Evolutionary conservation across 2,113 vertebrate species (phyloP).

Genomic region (Cheilinus undulatus): DNA sequence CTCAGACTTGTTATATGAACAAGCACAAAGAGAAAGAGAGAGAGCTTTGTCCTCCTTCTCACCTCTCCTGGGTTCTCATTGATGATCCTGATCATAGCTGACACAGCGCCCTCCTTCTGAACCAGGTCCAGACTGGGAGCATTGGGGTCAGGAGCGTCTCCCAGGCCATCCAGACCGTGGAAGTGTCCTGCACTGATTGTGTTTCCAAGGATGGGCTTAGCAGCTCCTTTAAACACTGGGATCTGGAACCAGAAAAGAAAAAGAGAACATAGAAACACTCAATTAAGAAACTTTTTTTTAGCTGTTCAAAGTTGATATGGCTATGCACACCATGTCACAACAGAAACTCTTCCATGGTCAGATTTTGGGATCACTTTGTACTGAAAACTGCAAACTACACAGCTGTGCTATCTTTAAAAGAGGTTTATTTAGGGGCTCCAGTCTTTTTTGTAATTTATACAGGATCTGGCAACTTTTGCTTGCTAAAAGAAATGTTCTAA

Average conservation of each 20-base stretch:
- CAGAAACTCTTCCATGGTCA: too few relatives aligned
- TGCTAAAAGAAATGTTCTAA: too few relatives aligned
- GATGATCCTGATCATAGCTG: slow-evolving; percentile 81
- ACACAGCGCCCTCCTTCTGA: slow-evolving; percentile 79
- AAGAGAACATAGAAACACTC: too few relatives aligned
- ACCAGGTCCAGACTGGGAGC: slow-evolving; percentile 77
- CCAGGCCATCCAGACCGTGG: slow-evolving; percentile 83
- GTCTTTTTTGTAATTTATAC: too few relatives aligned
- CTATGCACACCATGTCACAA: too few relatives aligned
- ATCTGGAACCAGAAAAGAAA: slow-evolving; percentile 66
- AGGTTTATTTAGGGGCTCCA: too few relatives aligned
- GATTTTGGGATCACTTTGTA: too few relatives aligned
- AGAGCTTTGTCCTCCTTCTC: background rate
- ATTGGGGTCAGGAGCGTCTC: slow-evolving; percentile 79
- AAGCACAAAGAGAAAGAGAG: background rate
- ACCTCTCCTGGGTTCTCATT: slow-evolving; percentile 83
- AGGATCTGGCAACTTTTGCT: too few relatives aligned
- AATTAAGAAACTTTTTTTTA: too few relatives aligned
- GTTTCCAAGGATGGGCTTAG: slow-evolving; percentile 70
- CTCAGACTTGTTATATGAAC: background rate
- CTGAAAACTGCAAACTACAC: too few relatives aligned
- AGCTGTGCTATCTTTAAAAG: too few relatives aligned
- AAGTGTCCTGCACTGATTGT: slow-evolving; percentile 52
- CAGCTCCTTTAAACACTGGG: slow-evolving; percentile 81
- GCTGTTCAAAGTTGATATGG: too few relatives aligned